phyloP scores from a whole-genome alignment of 1,140 invertebrate species.

The Carposina sasakii region DNA sequence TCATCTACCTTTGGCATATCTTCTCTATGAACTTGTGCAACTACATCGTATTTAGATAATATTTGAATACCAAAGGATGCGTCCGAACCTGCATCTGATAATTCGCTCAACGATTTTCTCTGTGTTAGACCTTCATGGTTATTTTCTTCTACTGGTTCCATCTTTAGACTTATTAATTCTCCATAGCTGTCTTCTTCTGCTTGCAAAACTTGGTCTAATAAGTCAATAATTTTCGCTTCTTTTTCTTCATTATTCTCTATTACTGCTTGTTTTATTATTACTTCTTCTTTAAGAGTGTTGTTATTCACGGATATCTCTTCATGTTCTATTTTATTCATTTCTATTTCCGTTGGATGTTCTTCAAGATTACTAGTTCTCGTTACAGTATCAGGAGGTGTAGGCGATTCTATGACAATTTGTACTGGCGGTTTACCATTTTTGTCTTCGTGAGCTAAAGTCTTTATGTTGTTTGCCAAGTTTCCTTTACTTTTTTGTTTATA shows the following conservation, averaged over 20 bases:
- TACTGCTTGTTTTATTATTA: slow-evolving; percentile 44
- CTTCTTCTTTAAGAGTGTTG: slow-evolving; percentile 20
- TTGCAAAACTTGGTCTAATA: slow-evolving; percentile 62
- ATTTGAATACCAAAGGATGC: slow-evolving; percentile 59
- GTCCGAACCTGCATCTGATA: slow-evolving; percentile 62
- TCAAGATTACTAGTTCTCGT: slow-evolving; percentile 32
- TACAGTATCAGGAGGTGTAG: slow-evolving; percentile 53
- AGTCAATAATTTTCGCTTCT: slow-evolving; percentile 64
- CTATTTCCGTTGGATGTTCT: slow-evolving; percentile 25
- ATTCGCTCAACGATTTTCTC: slow-evolving; percentile 54
- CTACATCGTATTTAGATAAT: slow-evolving; percentile 67
- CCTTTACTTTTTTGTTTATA: slow-evolving; percentile 33
- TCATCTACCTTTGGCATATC: slow-evolving; percentile 56
- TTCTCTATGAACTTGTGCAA: slow-evolving; percentile 63
- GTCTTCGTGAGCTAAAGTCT: slow-evolving; percentile 21
- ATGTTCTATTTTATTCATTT: slow-evolving; percentile 24
- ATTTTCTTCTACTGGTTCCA: slow-evolving; percentile 29
- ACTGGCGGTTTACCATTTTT: slow-evolving; percentile 49
- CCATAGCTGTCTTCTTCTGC: slow-evolving; percentile 60
- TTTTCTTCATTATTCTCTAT: slow-evolving; percentile 59
- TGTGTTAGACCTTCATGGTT: slow-evolving; percentile 29
- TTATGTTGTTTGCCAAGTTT: slow-evolving; percentile 25
- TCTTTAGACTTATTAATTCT: slow-evolving; percentile 48
- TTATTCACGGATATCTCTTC: background rate
- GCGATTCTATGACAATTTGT: slow-evolving; percentile 52